Base-by-base conservation (phyloP, 1,140 invertebrate genomes). In the Trichonephila clavipes region DNA sequence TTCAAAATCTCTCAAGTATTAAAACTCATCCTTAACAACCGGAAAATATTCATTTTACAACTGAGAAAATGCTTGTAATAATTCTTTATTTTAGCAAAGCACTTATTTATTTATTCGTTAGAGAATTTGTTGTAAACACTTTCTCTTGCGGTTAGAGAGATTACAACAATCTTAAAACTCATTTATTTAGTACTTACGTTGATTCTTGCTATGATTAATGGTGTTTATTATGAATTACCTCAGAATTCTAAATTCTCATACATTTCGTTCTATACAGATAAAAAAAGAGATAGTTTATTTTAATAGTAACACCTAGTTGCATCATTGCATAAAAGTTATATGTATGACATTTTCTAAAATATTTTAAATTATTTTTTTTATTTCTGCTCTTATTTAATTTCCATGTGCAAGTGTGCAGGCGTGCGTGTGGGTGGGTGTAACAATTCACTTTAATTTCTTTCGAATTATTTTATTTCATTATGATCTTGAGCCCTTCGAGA, bases 1-100 rank as follows among this genome's bases (percentile, higher is more conserved):
- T 77, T 16, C 16, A 34, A 1, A 77, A 77, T 77, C 72, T 40
- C 28, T 40, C 14, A 77, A 77, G 72, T 40, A 18, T 77, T 77
- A 34, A 77, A 72, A 14, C 14, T 72, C 69, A 0, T 72, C 69
- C 28, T 28, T 14, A 72, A 40, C 34, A 34, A 40, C 72, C 72
- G 72, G 72, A 77, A 77, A 77, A 77, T 34, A 77, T 12, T 77
- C 72, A 77, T 77, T 77, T 77, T 77, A 77, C 72, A 34, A 12
- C 34, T 12, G 28, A 77, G 24, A 77, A 77, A 77, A 77, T 72
- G 72, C 24, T 40, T 40, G 14, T 40, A 77, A 40, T 77, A 77
- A 77, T 77, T 28, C 28, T 77, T 77, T 77, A 28, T 14, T 77
- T 16, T 34, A 34, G 16, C 18, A 14, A 6, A 19, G 10, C 4